Percentiles rank a stretch among this genome's conserved stretches.
Evolutionary conservation across 2,113 vertebrate species (phyloP).

Genomic region (Cacatua alba): DNA sequence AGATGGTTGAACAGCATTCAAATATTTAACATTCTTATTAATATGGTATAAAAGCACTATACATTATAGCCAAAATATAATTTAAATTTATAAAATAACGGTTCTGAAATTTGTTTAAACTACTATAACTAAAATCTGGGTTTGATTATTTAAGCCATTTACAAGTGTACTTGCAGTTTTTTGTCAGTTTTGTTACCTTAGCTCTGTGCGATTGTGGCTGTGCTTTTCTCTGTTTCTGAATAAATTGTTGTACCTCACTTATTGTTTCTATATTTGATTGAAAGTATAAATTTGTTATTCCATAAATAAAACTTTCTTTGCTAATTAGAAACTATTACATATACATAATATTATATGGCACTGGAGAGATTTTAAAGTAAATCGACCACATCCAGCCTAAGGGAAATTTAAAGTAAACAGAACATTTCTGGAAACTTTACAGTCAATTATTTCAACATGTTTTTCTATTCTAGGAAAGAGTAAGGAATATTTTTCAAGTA

Average conservation of each 20-base stretch:
- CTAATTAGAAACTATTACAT: not conserved
- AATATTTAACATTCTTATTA: not conserved
- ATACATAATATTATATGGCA: fast-evolving
- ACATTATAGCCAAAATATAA: not conserved
- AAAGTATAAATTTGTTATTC: not conserved
- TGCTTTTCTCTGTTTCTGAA: not conserved
- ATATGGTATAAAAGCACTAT: not conserved
- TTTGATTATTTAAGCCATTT: not conserved
- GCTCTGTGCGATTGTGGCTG: not conserved
- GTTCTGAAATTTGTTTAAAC: not conserved
- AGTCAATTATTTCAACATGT: not conserved
- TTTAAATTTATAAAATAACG: not conserved
- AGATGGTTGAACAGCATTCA: not conserved
- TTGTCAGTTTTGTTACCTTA: not conserved
- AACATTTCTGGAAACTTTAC: not conserved
- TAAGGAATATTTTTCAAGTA: not conserved
- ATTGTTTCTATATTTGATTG: not conserved
- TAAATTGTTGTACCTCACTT: not conserved
- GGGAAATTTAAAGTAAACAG: not conserved
- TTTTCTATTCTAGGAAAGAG: not conserved
- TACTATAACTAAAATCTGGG: not conserved
- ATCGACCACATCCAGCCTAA: not conserved
- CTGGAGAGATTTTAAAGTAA: not conserved
- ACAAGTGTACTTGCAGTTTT: not conserved
- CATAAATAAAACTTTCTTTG: not conserved